A percentile compares a stretch with the other conserved stretches of the same genome.
Evolutionary conservation across 1,140 invertebrate species (phyloP).

Genomic region (Amyelois transitella): DNA sequence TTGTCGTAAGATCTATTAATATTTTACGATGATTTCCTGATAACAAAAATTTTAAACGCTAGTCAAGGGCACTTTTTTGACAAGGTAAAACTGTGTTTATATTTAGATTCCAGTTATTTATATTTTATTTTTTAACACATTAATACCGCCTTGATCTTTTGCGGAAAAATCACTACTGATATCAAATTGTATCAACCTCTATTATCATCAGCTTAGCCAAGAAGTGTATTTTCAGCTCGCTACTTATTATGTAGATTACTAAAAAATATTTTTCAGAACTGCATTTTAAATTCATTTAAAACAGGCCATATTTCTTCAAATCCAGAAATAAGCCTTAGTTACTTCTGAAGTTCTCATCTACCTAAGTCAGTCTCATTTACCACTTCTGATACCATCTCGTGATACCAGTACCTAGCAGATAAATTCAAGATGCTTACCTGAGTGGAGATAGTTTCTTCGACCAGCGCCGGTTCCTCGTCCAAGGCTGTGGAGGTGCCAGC

Average conservation of each 20-base stretch:
- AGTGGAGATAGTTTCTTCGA: conserved; percentile 59
- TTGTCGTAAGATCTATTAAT: background rate
- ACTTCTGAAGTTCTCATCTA: too few species aligned
- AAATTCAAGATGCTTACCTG: conserved; percentile 38
- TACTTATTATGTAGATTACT: too few species aligned
- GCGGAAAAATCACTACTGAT: background rate
- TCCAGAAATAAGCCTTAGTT: too few species aligned
- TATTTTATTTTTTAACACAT: background rate
- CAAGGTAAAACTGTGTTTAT: background rate
- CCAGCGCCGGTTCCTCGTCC: conserved; percentile 47
- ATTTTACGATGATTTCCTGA: background rate
- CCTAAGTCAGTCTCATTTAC: too few species aligned
- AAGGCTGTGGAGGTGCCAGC: conserved; percentile 58
- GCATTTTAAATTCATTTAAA: too few species aligned
- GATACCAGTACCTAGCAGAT: too few species aligned
- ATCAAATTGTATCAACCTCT: too few species aligned
- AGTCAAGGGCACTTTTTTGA: background rate
- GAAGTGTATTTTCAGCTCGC: too few species aligned
- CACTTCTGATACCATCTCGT: too few species aligned
- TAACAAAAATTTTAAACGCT: background rate
- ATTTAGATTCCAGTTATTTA: background rate
- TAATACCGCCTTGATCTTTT: background rate
- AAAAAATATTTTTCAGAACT: too few species aligned
- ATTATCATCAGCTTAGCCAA: too few species aligned
- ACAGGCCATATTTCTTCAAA: too few species aligned